These are phyloP conservation scores for Tetraneura akinire DNA, from an alignment of 1,140 invertebrate species.

Conservation along the genomic window DNA sequence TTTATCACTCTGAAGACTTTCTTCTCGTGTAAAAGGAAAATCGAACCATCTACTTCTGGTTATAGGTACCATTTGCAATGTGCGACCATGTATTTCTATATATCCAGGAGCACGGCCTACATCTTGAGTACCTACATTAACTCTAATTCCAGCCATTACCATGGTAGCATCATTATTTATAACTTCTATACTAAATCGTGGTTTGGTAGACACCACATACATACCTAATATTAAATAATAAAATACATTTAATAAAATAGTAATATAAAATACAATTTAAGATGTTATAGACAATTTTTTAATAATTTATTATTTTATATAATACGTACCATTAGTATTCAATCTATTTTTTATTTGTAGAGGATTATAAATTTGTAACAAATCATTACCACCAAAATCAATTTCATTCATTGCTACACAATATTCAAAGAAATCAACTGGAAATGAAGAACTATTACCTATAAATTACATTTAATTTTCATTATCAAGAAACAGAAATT, in stretches of 20 bases:
- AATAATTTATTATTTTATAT: constrained; percentile 60
- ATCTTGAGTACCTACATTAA: constrained; percentile 86
- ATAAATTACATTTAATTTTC: constrained; percentile 23
- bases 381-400: constrained; percentile 93
- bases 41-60: constrained; percentile 90
- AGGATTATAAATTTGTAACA: constrained; percentile 92
- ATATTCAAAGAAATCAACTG: constrained; percentile 96
- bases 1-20: constrained; percentile 91
- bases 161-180: constrained; percentile 83
- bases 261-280: no score
- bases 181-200: constrained; percentile 84
- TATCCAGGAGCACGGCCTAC: constrained; percentile 79
- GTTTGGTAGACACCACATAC: constrained; percentile 86
- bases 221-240: constrained; percentile 63
- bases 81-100: constrained; percentile 84
- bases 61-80: constrained; percentile 64
- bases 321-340: constrained; percentile 76
- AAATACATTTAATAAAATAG: not conserved
- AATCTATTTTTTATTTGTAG: constrained; percentile 92
- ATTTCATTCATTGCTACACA: constrained; percentile 88
- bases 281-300: no score
- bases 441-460: constrained; percentile 69
- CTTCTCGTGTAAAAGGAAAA: constrained; percentile 90
- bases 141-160: constrained; percentile 84
- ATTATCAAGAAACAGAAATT: not conserved